Conservation (phyloP, 2,113 vertebrate genomes). For the Eublepharis macularius region DNA sequence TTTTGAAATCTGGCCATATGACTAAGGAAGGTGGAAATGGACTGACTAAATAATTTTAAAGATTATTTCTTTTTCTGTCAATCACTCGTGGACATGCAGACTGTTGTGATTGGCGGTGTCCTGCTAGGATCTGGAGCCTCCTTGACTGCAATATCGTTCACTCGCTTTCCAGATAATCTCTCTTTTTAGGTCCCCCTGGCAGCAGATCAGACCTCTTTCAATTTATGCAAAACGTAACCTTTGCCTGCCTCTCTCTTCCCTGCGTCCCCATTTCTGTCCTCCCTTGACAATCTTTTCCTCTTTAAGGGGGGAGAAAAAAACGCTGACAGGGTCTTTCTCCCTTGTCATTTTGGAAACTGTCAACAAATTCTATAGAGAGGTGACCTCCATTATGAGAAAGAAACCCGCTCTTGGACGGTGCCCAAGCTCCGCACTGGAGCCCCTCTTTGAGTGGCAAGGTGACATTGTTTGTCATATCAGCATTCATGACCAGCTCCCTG, state of each 20-base stretch:
- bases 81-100: not conserved
- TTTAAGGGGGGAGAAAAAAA: conserved; percentile 33
- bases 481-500: conserved; percentile 80
- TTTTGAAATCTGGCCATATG: not conserved
- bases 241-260: conserved; percentile 5
- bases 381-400: conserved; percentile 73
- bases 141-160: too few relatives aligned
- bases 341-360: conserved; percentile 66
- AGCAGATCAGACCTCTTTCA: not conserved
- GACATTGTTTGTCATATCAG: conserved; percentile 90
- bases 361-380: conserved; percentile 70
- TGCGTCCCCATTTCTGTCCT: not conserved
- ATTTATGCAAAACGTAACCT: conserved; percentile 39
- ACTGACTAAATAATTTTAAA: not conserved
- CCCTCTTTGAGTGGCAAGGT: conserved; percentile 84
- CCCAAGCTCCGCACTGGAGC: conserved; percentile 57
- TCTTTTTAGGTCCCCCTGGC: not conserved
- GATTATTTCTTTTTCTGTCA: not conserved
- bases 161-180: too few relatives aligned
- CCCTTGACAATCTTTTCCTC: conserved; percentile 32
- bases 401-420: conserved; percentile 57
- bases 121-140: not conserved
- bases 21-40: not conserved
- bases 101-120: not conserved
- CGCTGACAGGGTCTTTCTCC: conserved; percentile 69